Conservation (phyloP, 2,888 invertebrate genomes). For the Nomada ferruginata region DNA sequence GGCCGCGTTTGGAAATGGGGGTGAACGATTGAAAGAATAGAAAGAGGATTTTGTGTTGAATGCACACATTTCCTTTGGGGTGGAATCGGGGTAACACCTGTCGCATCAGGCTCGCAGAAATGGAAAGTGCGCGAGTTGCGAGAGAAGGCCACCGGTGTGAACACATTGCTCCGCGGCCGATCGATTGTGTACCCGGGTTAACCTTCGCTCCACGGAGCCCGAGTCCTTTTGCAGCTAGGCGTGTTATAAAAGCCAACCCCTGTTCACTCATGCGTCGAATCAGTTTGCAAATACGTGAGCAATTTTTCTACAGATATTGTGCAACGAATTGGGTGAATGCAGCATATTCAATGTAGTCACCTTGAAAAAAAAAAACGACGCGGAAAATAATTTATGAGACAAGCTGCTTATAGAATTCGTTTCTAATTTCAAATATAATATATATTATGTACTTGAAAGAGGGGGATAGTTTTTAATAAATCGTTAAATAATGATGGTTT, state of each 20-base stretch:
- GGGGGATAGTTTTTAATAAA: too few relatives aligned
- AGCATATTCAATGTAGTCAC: neutral
- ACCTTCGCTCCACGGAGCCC: conserved; percentile 8
- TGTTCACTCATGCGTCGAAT: neutral
- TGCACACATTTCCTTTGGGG: conserved; percentile 14
- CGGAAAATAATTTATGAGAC: too few relatives aligned
- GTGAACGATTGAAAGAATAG: neutral
- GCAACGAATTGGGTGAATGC: neutral
- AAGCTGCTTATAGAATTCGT: too few relatives aligned
- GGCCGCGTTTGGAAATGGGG: neutral
- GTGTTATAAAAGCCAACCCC: neutral
- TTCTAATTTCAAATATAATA: too few relatives aligned
- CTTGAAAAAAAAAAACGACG: too few relatives aligned
- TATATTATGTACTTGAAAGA: too few relatives aligned
- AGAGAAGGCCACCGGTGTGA: conserved; percentile 35
- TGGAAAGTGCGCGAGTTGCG: conserved; percentile 38
- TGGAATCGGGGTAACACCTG: conserved; percentile 45
- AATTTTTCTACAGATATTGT: neutral
- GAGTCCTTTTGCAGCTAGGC: conserved; percentile 14
- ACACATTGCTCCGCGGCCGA: conserved; percentile 29
- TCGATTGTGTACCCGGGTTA: conserved; percentile 34
- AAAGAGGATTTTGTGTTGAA: neutral
- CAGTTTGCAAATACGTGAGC: neutral
- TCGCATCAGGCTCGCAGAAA: conserved; percentile 38
- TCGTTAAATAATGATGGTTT: too few relatives aligned